phyloP scores from a whole-genome alignment of 2,113 vertebrate species.

The Ondatra zibethicus region DNA sequence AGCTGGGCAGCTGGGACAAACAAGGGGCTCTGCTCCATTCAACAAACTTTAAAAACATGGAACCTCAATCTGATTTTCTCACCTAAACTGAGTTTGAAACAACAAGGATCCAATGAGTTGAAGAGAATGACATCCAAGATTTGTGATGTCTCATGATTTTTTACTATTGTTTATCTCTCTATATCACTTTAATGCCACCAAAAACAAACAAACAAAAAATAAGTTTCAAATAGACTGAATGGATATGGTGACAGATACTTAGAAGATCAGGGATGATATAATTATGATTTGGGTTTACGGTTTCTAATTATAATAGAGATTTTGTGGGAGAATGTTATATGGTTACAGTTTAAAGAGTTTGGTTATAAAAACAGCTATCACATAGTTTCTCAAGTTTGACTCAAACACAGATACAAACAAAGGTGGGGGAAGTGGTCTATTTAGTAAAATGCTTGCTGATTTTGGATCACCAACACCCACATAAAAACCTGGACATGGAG shows the following conservation, averaged over 20 bases:
- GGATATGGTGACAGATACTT: background rate
- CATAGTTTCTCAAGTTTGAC: background rate
- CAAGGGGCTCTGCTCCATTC: too few species aligned
- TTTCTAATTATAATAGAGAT: background rate
- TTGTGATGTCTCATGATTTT: background rate
- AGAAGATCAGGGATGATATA: background rate
- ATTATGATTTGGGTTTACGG: background rate
- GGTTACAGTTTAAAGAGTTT: background rate
- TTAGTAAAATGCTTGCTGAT: background rate
- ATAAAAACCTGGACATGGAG: background rate
- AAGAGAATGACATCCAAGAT: background rate
- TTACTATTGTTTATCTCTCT: background rate
- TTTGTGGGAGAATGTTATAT: background rate
- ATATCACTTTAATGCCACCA: background rate
- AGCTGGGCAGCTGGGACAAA: too few species aligned
- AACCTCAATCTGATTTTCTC: background rate
- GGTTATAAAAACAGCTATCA: background rate
- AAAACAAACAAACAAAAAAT: background rate
- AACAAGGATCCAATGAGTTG: background rate
- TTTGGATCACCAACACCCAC: background rate
- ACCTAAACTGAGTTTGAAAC: background rate
- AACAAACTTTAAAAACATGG: background rate
- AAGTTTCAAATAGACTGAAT: background rate
- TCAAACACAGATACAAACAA: background rate
- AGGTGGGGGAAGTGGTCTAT: background rate